A percentile compares a stretch with the other conserved stretches of the same genome.
phyloP scores from a whole-genome alignment of 2,113 vertebrate species.

The Barbus barbus region DNA sequence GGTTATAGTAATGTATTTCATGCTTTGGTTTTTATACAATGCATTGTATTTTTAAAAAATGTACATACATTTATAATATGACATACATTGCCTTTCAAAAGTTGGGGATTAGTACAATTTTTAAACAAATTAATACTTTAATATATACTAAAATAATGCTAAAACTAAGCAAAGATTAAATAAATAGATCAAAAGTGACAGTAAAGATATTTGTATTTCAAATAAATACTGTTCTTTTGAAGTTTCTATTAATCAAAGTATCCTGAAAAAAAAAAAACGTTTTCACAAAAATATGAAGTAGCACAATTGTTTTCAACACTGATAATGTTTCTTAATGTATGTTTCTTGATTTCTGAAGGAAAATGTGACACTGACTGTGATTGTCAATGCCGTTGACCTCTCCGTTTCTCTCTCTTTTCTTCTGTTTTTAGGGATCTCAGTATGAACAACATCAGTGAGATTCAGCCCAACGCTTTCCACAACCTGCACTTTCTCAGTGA shows the following conservation, averaged over 20 bases:
- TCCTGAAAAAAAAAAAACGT: not conserved
- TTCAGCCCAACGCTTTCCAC: constrained; percentile 80
- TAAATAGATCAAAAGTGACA: too few species aligned
- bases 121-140: too few species aligned
- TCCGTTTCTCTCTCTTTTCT: constrained; percentile 53
- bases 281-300: too few species aligned
- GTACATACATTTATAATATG: not conserved
- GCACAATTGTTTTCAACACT: not conserved
- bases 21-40: not conserved
- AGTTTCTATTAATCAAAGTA: not conserved
- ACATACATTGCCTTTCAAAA: not conserved
- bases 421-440: constrained; percentile 84
- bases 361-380: not conserved
- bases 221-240: not conserved
- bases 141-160: too few species aligned
- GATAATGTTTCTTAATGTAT: not conserved
- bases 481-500: constrained; percentile 90
- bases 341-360: too few species aligned
- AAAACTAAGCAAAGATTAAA: too few species aligned
- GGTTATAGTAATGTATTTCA: not conserved
- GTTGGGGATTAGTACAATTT: too few species aligned
- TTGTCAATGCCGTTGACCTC: not conserved
- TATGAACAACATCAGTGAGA: constrained; percentile 94
- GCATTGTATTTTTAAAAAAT: not conserved
- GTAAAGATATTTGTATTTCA: not conserved